A percentile compares a stretch with the other conserved stretches of the same genome.
Conservation (phyloP, 2,113 vertebrate species). For the Philantomba maxwellii region DNA sequence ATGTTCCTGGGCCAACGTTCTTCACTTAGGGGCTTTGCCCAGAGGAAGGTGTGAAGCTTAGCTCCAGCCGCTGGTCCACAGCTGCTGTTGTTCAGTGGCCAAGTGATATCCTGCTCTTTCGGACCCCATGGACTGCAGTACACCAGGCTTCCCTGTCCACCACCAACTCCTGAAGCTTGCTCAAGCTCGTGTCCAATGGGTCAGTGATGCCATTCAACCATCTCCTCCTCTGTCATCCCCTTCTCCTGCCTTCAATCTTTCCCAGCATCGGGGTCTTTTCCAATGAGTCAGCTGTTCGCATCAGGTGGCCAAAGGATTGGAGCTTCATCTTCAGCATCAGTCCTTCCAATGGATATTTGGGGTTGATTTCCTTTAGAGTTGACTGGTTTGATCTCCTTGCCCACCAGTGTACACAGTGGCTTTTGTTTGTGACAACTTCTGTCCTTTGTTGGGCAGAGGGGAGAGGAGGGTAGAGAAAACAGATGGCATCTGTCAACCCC, state of each 20-base stretch:
- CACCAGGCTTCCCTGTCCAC: not conserved
- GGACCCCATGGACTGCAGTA: not conserved
- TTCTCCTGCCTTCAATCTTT: not conserved
- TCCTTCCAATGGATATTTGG: not conserved
- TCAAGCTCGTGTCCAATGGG: not conserved
- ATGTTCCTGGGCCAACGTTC: rapidly evolving
- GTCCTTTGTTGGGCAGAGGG: not conserved
- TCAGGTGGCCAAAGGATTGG: not conserved
- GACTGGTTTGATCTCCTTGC: not conserved
- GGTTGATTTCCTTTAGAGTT: not conserved
- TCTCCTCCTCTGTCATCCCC: not conserved
- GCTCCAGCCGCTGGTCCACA: rapidly evolving
- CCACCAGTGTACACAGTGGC: rapidly evolving
- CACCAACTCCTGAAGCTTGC: not conserved
- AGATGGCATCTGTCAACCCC: rapidly evolving
- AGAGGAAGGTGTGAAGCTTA: not conserved
- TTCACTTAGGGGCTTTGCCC: not conserved
- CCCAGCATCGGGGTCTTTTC: not conserved
- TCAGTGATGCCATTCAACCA: not conserved
- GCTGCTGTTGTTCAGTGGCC: not conserved
- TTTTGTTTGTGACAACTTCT: not conserved
- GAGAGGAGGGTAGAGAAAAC: not conserved
- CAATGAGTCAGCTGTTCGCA: not conserved
- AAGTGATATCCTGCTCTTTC: rapidly evolving
- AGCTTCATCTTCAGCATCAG: not conserved